phyloP scores from a whole-genome alignment of 2,888 invertebrate species.

The Polydrusus cervinus region DNA sequence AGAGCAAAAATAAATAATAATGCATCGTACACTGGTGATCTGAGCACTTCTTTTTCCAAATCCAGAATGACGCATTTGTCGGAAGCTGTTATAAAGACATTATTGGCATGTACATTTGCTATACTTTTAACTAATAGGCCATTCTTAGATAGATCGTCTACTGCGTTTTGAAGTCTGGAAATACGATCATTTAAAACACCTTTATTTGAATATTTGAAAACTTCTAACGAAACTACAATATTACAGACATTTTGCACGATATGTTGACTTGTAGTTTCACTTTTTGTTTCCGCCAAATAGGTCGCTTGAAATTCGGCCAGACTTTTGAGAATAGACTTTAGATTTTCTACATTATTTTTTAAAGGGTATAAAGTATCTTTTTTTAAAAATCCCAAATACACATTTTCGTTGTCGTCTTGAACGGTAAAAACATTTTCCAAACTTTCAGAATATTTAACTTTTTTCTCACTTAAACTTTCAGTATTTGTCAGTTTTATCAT shows the following conservation, averaged over 20 bases:
- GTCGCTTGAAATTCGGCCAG: constrained; percentile 5
- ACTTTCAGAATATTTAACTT: background rate
- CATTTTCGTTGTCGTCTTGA: background rate
- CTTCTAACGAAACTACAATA: background rate
- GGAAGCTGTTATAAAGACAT: background rate
- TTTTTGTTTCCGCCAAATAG: background rate
- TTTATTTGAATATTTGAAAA: background rate
- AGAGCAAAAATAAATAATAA: constrained; percentile 36
- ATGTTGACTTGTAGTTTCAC: background rate
- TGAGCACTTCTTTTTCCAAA: background rate
- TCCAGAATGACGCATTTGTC: background rate
- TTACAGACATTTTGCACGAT: background rate
- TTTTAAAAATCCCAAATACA: constrained; percentile 20
- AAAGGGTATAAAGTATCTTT: background rate
- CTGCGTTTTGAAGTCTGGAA: background rate
- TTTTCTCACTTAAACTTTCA: background rate
- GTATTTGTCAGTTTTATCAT: background rate
- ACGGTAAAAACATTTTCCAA: constrained; percentile 9
- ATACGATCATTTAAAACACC: background rate
- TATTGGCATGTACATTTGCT: background rate
- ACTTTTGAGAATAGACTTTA: background rate
- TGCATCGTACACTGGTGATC: constrained; percentile 42
- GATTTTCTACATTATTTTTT: background rate
- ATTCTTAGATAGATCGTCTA: background rate
- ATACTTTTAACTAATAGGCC: constrained; percentile 4